Base-by-base conservation (phyloP, 2,113 vertebrate species). In the Narcine bancroftii region DNA sequence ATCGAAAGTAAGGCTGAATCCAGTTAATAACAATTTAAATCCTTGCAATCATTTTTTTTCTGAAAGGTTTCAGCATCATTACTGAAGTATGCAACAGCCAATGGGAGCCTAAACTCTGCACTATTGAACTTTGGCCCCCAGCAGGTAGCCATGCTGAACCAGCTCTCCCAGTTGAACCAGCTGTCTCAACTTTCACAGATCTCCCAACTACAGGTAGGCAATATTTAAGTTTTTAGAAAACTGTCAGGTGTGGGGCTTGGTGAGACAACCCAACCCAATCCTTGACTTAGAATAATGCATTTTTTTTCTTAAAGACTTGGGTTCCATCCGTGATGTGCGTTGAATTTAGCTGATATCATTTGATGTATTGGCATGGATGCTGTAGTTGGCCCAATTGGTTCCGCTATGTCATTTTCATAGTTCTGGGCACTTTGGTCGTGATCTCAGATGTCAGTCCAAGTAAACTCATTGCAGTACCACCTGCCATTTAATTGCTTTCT, bases 61-160 rank as follows among this genome's bases (percentile, higher is more conserved):
- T 92, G 10, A 42, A 93, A 99, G 99, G 98, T 99, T 95, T 97
- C 97, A 95, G 96, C 98, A 93, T 97, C 98, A 94, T 96, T 99
- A 96, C 96, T 99, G 96, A 99, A 99, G 96, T 99, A 99, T 95
- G 97, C 98, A 94, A 96, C 97, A 95, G 97, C 96, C 95, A 98
- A 95, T 92, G 95, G 97, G 94, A 96, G 96, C 95, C 97, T 99
- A 95, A 99, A 96, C 94, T 97, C 97, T 92, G 96, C 99, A 93
- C 83, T 92, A 85, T 85, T 92, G 29, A 85, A 79, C 56, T 97
- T 99, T 93, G 97, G 97, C 95, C 97, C 99, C 93, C 99, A 99
- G 94, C 99, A 99, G 96, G 97, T 99, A 95, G 98, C 98, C 95
- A 95, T 99, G 96, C 97, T 99, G 95, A 99, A 97, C 96, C 99